Evolutionary conservation across 2,888 invertebrate species (phyloP).

Genomic region (Drosophila longiperda): DNA sequence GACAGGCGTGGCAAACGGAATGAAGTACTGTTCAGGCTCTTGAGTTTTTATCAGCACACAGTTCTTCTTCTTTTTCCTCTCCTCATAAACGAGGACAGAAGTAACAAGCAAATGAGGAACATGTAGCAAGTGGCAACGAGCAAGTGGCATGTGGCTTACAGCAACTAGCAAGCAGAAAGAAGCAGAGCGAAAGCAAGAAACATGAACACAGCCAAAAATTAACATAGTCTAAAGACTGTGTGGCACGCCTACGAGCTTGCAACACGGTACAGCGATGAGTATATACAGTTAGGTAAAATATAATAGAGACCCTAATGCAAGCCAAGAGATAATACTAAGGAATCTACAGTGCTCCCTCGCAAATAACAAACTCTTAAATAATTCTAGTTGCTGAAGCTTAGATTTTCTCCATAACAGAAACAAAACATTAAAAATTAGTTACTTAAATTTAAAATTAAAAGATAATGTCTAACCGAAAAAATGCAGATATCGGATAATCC

Average conservation of each 20-base stretch:
- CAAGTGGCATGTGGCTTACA: slow-evolving; percentile 12
- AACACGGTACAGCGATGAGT: slow-evolving; percentile 32
- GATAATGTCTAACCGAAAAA: neutral
- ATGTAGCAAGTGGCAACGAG: slow-evolving; percentile 25
- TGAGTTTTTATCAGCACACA: slow-evolving; percentile 67
- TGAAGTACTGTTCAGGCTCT: slow-evolving; percentile 49
- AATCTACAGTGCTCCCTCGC: neutral
- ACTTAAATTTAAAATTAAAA: neutral
- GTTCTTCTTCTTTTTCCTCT: slow-evolving; percentile 48
- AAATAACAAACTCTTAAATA: neutral
- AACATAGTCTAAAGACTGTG: slow-evolving; percentile 73
- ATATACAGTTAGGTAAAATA: slow-evolving; percentile 3
- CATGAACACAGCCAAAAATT: slow-evolving; percentile 73
- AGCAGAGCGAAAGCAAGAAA: slow-evolving; percentile 40
- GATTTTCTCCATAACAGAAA: neutral
- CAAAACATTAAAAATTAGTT: neutral
- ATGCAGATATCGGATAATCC: neutral
- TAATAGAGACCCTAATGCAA: neutral
- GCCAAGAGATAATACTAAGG: neutral
- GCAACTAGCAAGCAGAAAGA: slow-evolving; percentile 15
- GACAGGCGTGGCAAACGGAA: slow-evolving; percentile 3
- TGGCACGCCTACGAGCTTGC: slow-evolving; percentile 64
- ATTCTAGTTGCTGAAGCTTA: neutral
- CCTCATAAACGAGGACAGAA: slow-evolving; percentile 63
- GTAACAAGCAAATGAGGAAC: slow-evolving; percentile 28